These are phyloP conservation scores for Achatina immaculata DNA, from an alignment of 1,140 invertebrate species.

Conservation along the genomic window DNA sequence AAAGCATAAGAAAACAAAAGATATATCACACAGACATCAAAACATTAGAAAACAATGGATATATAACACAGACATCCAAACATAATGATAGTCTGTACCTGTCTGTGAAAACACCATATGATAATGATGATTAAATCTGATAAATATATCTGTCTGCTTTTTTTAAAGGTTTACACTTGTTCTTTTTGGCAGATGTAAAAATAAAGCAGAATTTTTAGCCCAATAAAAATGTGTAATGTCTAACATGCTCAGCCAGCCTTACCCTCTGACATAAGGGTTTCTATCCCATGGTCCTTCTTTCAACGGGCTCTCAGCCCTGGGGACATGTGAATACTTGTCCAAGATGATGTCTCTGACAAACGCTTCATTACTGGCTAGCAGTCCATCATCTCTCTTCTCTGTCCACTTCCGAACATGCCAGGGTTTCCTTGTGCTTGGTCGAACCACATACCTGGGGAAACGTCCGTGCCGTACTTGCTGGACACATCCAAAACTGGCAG, in stretches of 20 bases:
- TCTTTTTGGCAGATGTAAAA: no score
- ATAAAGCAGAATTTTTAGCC: background rate
- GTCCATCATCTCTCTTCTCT: slow-evolving; percentile 73
- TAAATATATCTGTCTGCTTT: no score
- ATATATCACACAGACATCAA: no score
- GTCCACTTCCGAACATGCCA: slow-evolving; percentile 41
- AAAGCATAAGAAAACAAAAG: no score
- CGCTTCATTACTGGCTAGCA: slow-evolving; percentile 84
- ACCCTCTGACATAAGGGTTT: slow-evolving; percentile 77
- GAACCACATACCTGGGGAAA: slow-evolving; percentile 13
- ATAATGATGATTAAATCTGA: no score
- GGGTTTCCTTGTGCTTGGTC: slow-evolving; percentile 21
- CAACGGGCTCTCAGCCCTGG: slow-evolving; percentile 70
- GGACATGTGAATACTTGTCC: slow-evolving; percentile 76
- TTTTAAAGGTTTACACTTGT: no score
- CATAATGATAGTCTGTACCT: no score
- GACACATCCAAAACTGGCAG: slow-evolving; percentile 15
- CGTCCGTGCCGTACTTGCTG: slow-evolving; percentile 29
- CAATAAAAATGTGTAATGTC: background rate
- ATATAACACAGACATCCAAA: no score
- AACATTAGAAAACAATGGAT: no score
- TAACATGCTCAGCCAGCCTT: slow-evolving; percentile 39
- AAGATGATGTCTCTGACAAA: slow-evolving; percentile 86
- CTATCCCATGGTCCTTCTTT: slow-evolving; percentile 74
- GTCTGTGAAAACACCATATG: no score